Base-by-base conservation (phyloP, 2,888 invertebrate genomes). In the Eurytoma californica region DNA sequence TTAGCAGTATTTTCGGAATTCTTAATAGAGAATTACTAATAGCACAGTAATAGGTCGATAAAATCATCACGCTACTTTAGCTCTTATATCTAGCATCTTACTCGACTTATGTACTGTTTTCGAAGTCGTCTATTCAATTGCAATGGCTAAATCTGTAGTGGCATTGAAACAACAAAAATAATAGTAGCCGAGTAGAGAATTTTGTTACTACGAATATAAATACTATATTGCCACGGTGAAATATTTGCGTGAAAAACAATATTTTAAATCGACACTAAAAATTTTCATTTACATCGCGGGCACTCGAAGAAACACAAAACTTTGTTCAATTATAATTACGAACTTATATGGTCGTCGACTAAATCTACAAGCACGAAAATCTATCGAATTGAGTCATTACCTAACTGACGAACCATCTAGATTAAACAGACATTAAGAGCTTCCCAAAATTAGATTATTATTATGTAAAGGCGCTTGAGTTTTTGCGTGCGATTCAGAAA, bases 111-210 rank as follows among this genome's bases (percentile, higher is more conserved):
- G 7, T 61, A 5, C 13, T 53, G 53, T 18, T 63, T 61, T 74
- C 28, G 3, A 30, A 67, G 47, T 53, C 61, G 60, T 53, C 68
- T 30, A 30, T 67, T 74, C 49, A 60, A 75, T 68, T 61, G 73
- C 53, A 75, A 75, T 53, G 61, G 61, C 75, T 75, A 75, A 75
- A 61, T 75, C 61, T 20, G 68, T 75, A 61, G 68, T 75, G 75
- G 18, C 75, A 75, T 76, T 76, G 76, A 76, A 28, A 51, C 63
- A 39, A 55, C 55, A 24, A 53, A 66, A 77, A 77, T 66, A 77
- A 70, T 77, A 76, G 53, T 47, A 24, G 13, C 20, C 14, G 9
- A n/a, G 12, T 30, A 39, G 39, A 65, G 57, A 51, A 51, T 72
- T 51, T 58, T 30, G 28, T 51, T 55, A 51, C 51, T 58, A 72